phyloP scores from a whole-genome alignment of 2,113 vertebrate genomes.

The Festucalex cinctus region DNA sequence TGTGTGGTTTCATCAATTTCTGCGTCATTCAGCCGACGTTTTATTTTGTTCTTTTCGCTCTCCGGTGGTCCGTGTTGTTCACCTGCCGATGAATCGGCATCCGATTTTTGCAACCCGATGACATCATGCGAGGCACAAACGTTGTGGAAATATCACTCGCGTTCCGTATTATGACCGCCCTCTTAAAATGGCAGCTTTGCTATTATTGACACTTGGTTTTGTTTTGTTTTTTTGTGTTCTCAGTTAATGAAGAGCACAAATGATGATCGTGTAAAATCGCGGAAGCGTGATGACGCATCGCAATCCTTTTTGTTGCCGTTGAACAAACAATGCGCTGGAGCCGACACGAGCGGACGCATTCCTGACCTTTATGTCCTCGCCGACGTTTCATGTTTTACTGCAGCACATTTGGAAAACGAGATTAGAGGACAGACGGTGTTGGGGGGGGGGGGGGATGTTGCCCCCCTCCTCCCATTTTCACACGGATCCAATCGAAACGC shows the following conservation, averaged over 20 bases:
- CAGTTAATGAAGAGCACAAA: not conserved
- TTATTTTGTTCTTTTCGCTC: no score
- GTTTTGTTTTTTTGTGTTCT: not conserved
- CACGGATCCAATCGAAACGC: conserved; percentile 45
- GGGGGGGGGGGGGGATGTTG: not conserved
- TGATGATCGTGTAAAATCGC: not conserved
- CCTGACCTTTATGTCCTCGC: not conserved
- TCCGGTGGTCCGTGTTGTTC: no score
- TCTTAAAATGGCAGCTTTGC: not conserved
- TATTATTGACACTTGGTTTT: no score
- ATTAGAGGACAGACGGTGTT: conserved; percentile 49
- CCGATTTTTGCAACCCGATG: no score
- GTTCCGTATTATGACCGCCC: not conserved
- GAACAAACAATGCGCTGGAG: conserved; percentile 1
- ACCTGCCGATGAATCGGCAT: no score
- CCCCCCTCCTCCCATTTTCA: conserved; percentile 18
- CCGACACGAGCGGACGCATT: conserved; percentile 4
- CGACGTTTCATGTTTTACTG: conserved; percentile 43
- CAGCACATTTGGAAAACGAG: conserved; percentile 32
- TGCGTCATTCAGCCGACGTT: no score
- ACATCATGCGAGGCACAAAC: not conserved
- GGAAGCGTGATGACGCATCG: not conserved
- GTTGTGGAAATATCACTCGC: not conserved
- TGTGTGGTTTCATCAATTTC: no score
- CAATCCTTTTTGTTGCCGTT: conserved; percentile 1